These are phyloP conservation scores for Sinelater perroti DNA, from an alignment of 2,888 invertebrate genomes.

Conservation along the genomic window DNA sequence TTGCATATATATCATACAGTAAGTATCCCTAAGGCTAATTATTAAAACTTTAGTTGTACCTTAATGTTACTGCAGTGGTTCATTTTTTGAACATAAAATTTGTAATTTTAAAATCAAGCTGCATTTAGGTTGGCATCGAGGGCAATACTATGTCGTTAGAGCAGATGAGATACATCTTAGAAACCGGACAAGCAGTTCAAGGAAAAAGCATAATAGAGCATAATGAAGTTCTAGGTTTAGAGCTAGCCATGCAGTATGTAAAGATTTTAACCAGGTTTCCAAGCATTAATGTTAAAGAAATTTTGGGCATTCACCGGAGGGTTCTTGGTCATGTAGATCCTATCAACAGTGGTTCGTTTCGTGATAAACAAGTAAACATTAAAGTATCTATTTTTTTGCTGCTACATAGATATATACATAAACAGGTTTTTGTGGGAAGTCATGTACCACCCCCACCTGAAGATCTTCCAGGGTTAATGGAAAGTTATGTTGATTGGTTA, in stretches of 20 bases:
- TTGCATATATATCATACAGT: constrained; percentile 95
- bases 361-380: constrained; percentile 73
- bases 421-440: constrained; percentile 88
- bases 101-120: background rate
- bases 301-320: constrained; percentile 89
- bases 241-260: constrained; percentile 94
- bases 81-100: no score
- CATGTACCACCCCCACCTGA: constrained; percentile 91
- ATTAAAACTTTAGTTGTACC: background rate
- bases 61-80: no score
- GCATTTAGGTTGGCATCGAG: constrained; percentile 80
- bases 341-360: constrained; percentile 86
- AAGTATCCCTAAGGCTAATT: constrained; percentile 39
- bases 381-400: background rate
- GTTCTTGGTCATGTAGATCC: constrained; percentile 97
- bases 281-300: constrained; percentile 82
- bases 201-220: constrained; percentile 96
- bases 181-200: constrained; percentile 85
- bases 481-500: constrained; percentile 90
- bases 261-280: constrained; percentile 81
- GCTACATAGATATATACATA: background rate
- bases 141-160: constrained; percentile 96
- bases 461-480: constrained; percentile 83
- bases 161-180: constrained; percentile 90
- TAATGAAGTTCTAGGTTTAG: constrained; percentile 94